Evolutionary conservation across 2,113 vertebrate genomes (phyloP).

Genomic region (Balaeniceps rex): DNA sequence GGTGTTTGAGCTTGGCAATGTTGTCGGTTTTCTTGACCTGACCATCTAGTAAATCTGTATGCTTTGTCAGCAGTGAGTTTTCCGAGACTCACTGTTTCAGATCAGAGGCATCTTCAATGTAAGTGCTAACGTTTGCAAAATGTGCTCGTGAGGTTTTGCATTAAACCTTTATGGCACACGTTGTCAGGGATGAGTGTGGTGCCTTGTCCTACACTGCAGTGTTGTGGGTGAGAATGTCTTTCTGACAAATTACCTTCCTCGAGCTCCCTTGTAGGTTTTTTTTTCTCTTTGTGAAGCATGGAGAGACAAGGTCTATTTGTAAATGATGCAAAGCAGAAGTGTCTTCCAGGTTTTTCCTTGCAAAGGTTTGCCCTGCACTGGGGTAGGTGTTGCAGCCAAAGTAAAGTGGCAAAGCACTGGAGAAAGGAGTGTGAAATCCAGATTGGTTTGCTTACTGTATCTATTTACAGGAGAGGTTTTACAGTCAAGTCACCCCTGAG

Average conservation of each 20-base stretch:
- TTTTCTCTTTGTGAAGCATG: neutral
- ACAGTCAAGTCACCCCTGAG: neutral
- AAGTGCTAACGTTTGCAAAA: fast-evolving
- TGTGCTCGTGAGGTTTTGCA: fast-evolving
- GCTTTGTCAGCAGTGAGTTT: neutral
- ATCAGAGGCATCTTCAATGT: no score
- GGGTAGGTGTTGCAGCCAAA: neutral
- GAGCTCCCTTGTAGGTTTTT: neutral
- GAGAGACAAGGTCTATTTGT: neutral
- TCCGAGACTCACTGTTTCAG: fast-evolving
- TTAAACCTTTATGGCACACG: fast-evolving
- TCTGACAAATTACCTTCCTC: neutral
- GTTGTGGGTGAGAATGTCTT: neutral
- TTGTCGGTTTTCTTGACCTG: neutral
- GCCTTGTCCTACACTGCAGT: neutral
- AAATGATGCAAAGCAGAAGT: fast-evolving
- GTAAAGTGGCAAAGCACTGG: neutral
- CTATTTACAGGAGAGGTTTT: neutral
- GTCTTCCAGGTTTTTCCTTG: neutral
- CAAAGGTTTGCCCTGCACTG: neutral
- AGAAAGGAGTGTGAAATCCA: neutral
- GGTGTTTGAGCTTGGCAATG: fast-evolving
- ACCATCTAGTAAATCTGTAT: neutral
- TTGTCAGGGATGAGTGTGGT: fast-evolving
- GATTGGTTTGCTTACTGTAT: no score